These are phyloP conservation scores for Drosophila aff. DNA, from an alignment of 1,140 invertebrate species.

Conservation along the genomic window DNA sequence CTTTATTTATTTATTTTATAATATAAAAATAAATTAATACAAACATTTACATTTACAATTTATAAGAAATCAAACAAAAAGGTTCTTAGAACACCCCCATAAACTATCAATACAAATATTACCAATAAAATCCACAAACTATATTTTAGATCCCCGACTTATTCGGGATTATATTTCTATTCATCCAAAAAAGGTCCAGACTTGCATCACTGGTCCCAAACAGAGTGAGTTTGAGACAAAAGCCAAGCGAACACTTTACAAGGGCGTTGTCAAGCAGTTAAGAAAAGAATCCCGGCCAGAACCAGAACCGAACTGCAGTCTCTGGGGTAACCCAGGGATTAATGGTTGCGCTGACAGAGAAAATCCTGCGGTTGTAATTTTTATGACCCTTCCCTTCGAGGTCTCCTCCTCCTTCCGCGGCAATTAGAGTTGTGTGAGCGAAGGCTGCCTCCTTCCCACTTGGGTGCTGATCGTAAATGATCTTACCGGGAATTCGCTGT, in stretches of 20 bases:
- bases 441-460: constrained; percentile 42
- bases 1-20: too few relatives aligned
- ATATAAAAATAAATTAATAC: too few relatives aligned
- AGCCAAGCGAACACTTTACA: constrained; percentile 47
- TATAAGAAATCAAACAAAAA: neutral
- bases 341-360: constrained; percentile 76
- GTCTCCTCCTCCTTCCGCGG: constrained; percentile 27
- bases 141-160: neutral
- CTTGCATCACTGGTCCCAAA: constrained; percentile 35
- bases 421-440: constrained; percentile 67
- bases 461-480: constrained; percentile 68
- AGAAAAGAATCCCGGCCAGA: constrained; percentile 29
- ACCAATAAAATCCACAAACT: neutral
- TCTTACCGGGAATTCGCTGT: constrained; percentile 60
- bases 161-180: neutral
- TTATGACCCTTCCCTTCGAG: constrained; percentile 61
- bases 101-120: constrained; percentile 3
- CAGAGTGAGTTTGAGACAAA: constrained; percentile 13
- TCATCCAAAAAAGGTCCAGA: neutral
- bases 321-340: constrained; percentile 47
- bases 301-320: constrained; percentile 30
- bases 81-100: too few relatives aligned
- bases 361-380: constrained; percentile 80
- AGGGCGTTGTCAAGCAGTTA: constrained; percentile 73
- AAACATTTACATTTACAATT: too few relatives aligned